Evolutionary conservation across 2,797 vertebrate genomes (phyloP), one percentile per base, ranked within the genome.

Genomic region (Alca torda): DNA sequence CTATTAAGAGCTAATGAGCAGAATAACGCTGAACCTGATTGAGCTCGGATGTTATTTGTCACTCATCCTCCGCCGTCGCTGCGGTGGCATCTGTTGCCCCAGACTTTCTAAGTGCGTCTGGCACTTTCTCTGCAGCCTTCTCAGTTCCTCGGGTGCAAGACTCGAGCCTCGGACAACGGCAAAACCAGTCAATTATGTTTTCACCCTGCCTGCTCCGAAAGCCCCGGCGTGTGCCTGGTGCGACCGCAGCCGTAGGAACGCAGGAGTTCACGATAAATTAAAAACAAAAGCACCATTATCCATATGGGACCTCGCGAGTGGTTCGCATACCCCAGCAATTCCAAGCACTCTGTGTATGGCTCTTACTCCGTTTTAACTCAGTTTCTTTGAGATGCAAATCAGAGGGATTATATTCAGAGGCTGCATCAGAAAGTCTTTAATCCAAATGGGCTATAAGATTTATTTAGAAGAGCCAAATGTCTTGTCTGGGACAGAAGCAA

Each of bases 321-420:
- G 43, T 24, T 86, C 88, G 0, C 89, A 6, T 74, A 94, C 72
- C 69, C 81, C 8, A 85, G 93, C 87, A 78, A 95, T 93, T 68
- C 96, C 65, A 25, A 83, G 92, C 84, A 11, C 79, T 84, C 88
- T 5, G 37, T 31, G 87, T 61, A 83, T 3, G 87, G 79, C 21
- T 90, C 84, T 88, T 77, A 68, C 81, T 82, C 19, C 73, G 91
- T 93, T 95, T 97, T 93, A 95, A 96, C 92, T 97, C 70, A 4
- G 78, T 94, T 95, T 96, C 95, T 97, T 96, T 94, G 95, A 97
- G 92, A 95, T 97, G 95, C 91, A 97, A 95, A 96, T 97, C 92
- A 91, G 77, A 93, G 77, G 90, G 95, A 96, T 97, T 97, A 96
- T 46, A 91, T 81, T 82, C 87, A 63, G 93, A 88, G 92, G 79